Evolutionary conservation across 2,113 vertebrate genomes (phyloP).

Genomic region (Myanophis thanlyinensis): DNA sequence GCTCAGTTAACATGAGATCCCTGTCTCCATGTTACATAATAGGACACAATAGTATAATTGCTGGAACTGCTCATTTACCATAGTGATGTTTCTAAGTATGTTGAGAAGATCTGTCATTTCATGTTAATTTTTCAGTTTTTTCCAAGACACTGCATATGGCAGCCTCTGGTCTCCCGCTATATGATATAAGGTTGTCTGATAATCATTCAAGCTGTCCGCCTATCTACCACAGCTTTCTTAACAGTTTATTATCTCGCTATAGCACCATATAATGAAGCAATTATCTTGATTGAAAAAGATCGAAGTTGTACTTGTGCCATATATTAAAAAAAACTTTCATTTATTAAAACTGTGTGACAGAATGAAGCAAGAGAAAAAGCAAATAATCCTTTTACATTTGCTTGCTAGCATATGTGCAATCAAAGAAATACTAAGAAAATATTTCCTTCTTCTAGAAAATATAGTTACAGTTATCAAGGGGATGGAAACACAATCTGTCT

Average conservation of each 20-base stretch:
- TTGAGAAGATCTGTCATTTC: not conserved
- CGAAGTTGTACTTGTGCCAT: not conserved
- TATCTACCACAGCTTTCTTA: not conserved
- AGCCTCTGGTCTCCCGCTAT: not conserved
- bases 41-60: not conserved
- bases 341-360: not conserved
- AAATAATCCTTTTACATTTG: not conserved
- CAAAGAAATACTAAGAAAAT: not conserved
- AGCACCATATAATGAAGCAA: not conserved
- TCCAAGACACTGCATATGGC: not conserved
- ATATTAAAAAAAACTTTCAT: not conserved
- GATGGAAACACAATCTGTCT: not conserved
- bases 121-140: not conserved
- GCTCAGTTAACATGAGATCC: not conserved
- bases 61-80: not conserved
- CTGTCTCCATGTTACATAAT: not conserved
- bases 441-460: not conserved
- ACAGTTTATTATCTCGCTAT: not conserved
- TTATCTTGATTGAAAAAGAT: not conserved
- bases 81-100: not conserved
- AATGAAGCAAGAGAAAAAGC: not conserved
- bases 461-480: not conserved
- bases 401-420: constrained; percentile 36
- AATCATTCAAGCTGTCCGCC: not conserved
- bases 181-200: constrained; percentile 2